Evolutionary conservation across 2,797 vertebrate species (phyloP).

Genomic region (Pogonophryne albipinna): DNA sequence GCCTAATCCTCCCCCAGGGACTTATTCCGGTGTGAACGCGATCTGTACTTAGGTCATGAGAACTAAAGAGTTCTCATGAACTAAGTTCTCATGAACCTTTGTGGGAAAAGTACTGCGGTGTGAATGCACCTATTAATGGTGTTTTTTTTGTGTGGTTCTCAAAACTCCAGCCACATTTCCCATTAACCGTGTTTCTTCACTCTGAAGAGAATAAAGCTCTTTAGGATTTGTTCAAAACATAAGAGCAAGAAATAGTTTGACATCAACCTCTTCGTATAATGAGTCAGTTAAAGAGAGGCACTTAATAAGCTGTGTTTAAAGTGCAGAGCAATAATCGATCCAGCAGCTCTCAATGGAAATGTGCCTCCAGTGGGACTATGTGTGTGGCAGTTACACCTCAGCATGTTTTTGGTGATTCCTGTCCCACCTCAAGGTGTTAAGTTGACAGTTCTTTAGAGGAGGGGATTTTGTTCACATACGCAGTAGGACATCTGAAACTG

Average conservation of each 20-base stretch:
- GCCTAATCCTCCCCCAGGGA: too few species aligned
- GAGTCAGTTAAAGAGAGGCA: background rate
- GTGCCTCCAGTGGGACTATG: background rate
- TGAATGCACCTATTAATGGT: too few species aligned
- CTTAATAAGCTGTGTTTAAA: background rate
- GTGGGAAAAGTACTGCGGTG: too few species aligned
- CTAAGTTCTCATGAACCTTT: too few species aligned
- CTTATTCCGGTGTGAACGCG: too few species aligned
- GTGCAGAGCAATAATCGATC: background rate
- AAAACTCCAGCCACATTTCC: background rate
- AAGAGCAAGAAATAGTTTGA: background rate
- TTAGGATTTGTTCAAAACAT: background rate
- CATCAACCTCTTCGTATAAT: background rate
- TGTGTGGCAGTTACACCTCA: background rate
- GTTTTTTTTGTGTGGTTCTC: background rate
- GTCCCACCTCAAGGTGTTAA: background rate
- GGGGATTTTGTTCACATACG: background rate
- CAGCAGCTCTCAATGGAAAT: too few species aligned
- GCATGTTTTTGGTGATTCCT: background rate
- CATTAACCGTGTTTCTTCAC: background rate
- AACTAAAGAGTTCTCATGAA: too few species aligned
- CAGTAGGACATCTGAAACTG: too few species aligned
- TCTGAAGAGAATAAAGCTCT: background rate
- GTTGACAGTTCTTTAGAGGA: accelerated
- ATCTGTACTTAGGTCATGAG: too few species aligned